Conservation (phyloP, 2,113 vertebrate species). For the Ciconia boyciana region DNA sequence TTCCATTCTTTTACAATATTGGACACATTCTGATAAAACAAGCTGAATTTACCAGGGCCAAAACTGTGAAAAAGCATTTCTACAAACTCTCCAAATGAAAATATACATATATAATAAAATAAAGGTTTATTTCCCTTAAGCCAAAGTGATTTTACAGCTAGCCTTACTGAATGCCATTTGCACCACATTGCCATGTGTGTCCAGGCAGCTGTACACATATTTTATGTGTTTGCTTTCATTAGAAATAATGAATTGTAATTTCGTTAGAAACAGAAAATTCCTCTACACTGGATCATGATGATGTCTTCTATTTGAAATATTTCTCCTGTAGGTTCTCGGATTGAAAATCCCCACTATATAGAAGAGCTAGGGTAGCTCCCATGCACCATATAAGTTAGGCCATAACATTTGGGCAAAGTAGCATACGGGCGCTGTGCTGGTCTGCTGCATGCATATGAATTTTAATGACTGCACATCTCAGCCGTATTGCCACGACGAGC, state of each 20-base stretch:
- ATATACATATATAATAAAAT: not conserved
- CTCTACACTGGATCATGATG: not conserved
- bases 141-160: not conserved
- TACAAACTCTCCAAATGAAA: not conserved
- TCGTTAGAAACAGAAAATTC: not conserved
- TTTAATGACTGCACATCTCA: not conserved
- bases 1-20: not conserved
- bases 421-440: too few species aligned
- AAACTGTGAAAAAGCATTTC: not conserved
- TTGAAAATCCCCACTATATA: not conserved
- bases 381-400: not conserved
- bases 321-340: not conserved
- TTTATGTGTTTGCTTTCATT: not conserved
- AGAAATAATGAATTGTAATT: not conserved
- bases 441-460: not conserved
- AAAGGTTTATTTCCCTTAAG: not conserved
- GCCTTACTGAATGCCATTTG: not conserved
- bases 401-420: not conserved
- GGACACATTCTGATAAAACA: not conserved
- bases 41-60: not conserved
- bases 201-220: not conserved
- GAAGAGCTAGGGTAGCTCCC: not conserved
- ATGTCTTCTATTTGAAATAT: not conserved
- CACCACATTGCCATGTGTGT: not conserved
- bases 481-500: not conserved